phyloP scores from a whole-genome alignment of 2,113 vertebrate species.

The Notothenia rossii region DNA sequence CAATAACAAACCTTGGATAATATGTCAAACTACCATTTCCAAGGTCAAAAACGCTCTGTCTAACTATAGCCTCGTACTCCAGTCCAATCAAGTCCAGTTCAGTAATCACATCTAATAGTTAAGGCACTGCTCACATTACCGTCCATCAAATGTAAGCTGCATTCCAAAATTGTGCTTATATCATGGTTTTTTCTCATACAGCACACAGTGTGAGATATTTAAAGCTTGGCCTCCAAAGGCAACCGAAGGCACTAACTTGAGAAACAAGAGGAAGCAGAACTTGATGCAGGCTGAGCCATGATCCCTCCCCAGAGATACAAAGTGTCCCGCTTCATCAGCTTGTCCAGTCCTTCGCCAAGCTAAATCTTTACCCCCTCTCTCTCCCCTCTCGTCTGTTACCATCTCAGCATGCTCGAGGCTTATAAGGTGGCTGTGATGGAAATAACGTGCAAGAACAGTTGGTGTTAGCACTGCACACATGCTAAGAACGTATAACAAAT shows the following conservation, averaged over 20 bases:
- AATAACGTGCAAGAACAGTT: constrained; percentile 62
- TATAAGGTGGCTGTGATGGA: constrained; percentile 46
- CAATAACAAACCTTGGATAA: background rate
- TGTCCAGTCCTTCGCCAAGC: constrained; percentile 45
- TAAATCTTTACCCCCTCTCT: constrained; percentile 49
- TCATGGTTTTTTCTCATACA: background rate
- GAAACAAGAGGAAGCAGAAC: constrained; percentile 70
- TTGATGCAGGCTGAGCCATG: constrained; percentile 33
- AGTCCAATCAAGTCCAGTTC: background rate
- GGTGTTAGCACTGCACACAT: constrained; percentile 34
- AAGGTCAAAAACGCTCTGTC: background rate
- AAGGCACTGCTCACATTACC: background rate
- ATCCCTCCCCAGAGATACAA: constrained; percentile 46
- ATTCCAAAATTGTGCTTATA: constrained; percentile 12
- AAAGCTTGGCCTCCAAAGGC: constrained; percentile 36
- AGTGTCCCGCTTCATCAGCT: constrained; percentile 56
- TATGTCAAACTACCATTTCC: background rate
- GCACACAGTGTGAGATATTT: constrained; percentile 26
- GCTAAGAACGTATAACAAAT: constrained; percentile 30
- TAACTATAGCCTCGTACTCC: too few species aligned
- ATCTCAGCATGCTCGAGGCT: constrained; percentile 42
- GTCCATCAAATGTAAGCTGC: background rate
- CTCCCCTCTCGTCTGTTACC: constrained; percentile 47
- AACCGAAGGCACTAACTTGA: constrained; percentile 67
- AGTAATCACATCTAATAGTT: background rate